phyloP scores from a whole-genome alignment of 2,888 invertebrate genomes.

The Chrysopilus asiliformis region DNA sequence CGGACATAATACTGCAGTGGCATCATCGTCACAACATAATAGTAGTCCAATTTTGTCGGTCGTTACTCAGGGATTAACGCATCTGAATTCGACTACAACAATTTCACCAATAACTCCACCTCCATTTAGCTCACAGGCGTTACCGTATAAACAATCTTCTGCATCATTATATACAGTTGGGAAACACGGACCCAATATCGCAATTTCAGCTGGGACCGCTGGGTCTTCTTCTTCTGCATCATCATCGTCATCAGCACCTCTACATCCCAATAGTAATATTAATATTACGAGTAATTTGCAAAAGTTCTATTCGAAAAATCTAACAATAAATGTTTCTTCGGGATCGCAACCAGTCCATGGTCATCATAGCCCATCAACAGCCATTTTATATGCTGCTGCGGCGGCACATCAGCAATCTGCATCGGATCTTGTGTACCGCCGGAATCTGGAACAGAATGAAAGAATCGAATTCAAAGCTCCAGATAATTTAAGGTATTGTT shows the following conservation, averaged over 20 bases:
- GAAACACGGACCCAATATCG: not conserved
- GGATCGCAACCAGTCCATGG: constrained; percentile 1
- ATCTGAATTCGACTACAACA: constrained; percentile 33
- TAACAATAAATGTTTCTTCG: constrained; percentile 12
- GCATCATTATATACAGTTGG: too few relatives aligned
- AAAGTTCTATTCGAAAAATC: constrained; percentile 14
- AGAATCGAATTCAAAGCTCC: constrained; percentile 18
- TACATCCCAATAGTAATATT: not conserved
- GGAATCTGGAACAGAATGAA: constrained; percentile 10
- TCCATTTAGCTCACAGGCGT: constrained; percentile 16
- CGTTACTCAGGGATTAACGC: constrained; percentile 32
- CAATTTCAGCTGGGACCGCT: not conserved
- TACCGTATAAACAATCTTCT: constrained; percentile 5
- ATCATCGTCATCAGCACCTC: constrained; percentile 1
- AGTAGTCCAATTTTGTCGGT: constrained; percentile 31
- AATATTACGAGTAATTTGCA: constrained; percentile 6
- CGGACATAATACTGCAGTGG: constrained; percentile 18
- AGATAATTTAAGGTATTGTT: constrained; percentile 15
- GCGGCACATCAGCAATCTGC: constrained; percentile 14
- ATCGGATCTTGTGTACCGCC: constrained; percentile 7
- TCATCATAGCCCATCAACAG: constrained; percentile 14
- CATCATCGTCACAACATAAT: too few relatives aligned
- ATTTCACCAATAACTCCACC: constrained; percentile 35
- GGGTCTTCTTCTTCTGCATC: not conserved
- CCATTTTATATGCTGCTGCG: constrained; percentile 17